These are phyloP conservation scores for Julus scandinavius DNA, from an alignment of 2,888 invertebrate species.

Conservation along the genomic window DNA sequence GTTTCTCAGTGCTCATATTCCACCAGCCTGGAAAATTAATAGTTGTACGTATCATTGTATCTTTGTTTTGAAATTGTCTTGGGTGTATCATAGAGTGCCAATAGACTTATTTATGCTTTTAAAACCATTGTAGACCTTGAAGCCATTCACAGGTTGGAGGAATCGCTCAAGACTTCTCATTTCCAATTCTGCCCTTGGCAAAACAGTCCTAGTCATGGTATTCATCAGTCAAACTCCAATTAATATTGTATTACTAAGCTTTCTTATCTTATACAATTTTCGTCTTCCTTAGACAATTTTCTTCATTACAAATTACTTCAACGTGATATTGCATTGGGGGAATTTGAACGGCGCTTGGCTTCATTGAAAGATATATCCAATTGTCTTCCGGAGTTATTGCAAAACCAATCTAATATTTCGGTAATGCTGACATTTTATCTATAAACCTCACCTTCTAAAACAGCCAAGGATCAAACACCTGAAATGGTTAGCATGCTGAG, in stretches of 20 bases:
- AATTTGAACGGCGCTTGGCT: neutral
- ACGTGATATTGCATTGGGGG: neutral
- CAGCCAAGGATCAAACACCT: too few species aligned
- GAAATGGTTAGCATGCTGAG: too few species aligned
- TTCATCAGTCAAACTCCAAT: neutral
- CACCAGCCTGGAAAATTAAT: constrained; percentile 8
- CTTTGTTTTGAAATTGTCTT: neutral
- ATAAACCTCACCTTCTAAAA: too few species aligned
- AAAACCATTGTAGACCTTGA: neutral
- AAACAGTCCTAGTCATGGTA: constrained; percentile 42
- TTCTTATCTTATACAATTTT: neutral
- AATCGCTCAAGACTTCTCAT: constrained; percentile 2
- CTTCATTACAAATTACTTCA: neutral
- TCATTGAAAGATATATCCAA: constrained; percentile 14
- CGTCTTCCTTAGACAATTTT: neutral
- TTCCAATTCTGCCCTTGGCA: constrained; percentile 53
- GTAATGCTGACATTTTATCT: neutral
- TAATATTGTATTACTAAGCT: neutral
- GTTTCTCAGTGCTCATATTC: constrained; percentile 45
- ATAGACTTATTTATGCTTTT: neutral
- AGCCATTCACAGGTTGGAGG: neutral
- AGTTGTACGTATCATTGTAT: neutral
- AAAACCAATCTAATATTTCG: neutral
- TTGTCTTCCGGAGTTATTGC: constrained; percentile 12
- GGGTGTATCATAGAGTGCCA: too few species aligned